Percentiles rank a stretch among this genome's conserved stretches.
These are phyloP conservation scores for Aldabrachelys gigantea DNA, from an alignment of 2,113 vertebrate genomes.

Conservation along the genomic window DNA sequence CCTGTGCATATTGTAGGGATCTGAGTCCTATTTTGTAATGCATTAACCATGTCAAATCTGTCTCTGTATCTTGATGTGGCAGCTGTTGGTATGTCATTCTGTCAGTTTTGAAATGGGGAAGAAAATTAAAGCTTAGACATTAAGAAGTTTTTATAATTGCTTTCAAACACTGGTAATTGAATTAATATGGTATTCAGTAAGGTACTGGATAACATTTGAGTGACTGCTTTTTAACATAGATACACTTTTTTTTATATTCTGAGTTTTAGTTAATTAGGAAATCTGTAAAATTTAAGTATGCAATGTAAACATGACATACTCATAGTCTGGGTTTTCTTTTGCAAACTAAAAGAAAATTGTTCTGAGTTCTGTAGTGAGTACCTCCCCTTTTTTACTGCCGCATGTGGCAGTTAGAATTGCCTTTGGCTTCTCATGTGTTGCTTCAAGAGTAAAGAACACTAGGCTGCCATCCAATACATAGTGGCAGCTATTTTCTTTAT, in stretches of 20 bases:
- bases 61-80: neutral
- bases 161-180: neutral
- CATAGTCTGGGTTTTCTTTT: slow-evolving; percentile 3
- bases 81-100: neutral
- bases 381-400: neutral
- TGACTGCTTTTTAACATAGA: neutral
- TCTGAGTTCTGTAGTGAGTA: neutral
- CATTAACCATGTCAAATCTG: neutral
- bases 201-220: neutral
- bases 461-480: neutral
- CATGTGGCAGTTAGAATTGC: neutral
- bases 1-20: neutral
- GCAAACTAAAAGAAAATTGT: neutral
- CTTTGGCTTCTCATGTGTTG: neutral
- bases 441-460: neutral
- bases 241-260: neutral
- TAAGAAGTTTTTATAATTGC: neutral
- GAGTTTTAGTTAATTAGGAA: neutral
- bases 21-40: neutral
- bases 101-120: slow-evolving; percentile 15
- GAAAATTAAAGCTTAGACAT: neutral
- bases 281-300: neutral
- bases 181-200: neutral
- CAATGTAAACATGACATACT: fast-evolving
- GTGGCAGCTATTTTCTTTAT: neutral